These are phyloP conservation scores for Cynopterus brachyotis DNA, from an alignment of 2,113 vertebrate genomes.

Conservation along the genomic window DNA sequence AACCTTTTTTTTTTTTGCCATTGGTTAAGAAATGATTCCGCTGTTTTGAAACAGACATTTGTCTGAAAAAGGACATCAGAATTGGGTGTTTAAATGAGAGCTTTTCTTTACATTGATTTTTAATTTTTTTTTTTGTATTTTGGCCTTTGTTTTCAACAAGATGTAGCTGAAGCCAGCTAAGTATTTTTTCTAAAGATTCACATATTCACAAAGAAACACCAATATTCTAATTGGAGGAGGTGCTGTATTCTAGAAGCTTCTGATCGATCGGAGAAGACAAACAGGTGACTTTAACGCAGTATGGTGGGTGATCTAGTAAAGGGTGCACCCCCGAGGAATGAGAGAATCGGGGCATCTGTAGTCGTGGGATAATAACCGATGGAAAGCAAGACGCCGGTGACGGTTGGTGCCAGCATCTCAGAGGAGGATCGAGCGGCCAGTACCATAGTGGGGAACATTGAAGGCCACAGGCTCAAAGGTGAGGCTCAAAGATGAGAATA, in stretches of 20 bases:
- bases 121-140: neutral
- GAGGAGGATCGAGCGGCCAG: too few relatives aligned
- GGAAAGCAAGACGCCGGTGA: neutral
- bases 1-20: neutral
- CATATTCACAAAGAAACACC: neutral
- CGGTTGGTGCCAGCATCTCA: neutral
- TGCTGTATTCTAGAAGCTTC: neutral
- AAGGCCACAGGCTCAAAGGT: neutral
- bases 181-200: neutral
- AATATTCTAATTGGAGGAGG: neutral
- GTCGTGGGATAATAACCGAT: neutral
- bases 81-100: neutral
- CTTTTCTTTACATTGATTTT: conserved; percentile 24
- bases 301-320: neutral
- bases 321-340: neutral
- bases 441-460: neutral
- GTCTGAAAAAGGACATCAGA: neutral
- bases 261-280: neutral
- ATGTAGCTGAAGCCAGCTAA: neutral
- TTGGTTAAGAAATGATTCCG: neutral
- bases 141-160: neutral
- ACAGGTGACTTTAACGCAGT: neutral
- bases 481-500: neutral
- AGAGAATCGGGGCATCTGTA: neutral
- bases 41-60: conserved; percentile 43